Evolutionary conservation across 1,140 invertebrate species (phyloP), one percentile per base, ranked within the genome.

Genomic region (Littorina saxatilis): DNA sequence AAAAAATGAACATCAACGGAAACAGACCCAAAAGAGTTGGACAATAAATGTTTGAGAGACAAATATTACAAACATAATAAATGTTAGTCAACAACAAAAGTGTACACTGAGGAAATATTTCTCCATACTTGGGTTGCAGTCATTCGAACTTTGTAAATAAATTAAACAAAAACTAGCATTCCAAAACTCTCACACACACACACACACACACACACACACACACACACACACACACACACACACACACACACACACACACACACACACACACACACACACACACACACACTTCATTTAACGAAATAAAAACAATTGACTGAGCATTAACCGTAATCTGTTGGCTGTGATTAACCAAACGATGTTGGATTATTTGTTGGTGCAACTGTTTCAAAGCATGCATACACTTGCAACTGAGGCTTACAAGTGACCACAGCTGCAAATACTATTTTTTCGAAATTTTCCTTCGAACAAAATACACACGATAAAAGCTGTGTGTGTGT

Each of bases 241-340:
- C 63, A 66, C 63, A 66, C 63, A 66, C 63, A 66, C 9, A n/a
- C n/a, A 29, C n/a, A 29, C n/a, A n/a, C 63, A 66, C 63, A 66
- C 63, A 35, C 32, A 66, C 63, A 35, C n/a, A 66, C 63, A 29
- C 63, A 29, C 63, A 66, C 32, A 66, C 63, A 66, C 63, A 66
- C 63, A 11, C 63, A 9, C 63, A 66, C 0, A 50, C 47, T 11
- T 20, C 47, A 11, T 9, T 20, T 50, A 7, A 11, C 47, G 9
- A 50, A 50, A 50, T 50, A 20, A 11, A 50, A 7, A 50, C 20
- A 50, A 11, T 50, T 20, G 9, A 11, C 47, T 50, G 20, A 50
- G 9, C 47, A 50, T 50, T 11, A 50, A 50, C 7, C 7, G 9
- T 50, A 20, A 11, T 9, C 20, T 50, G 47, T 50, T 20, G 17